phyloP scores from a whole-genome alignment of 2,797 vertebrate species.

The Pachyuromys duprasi region DNA sequence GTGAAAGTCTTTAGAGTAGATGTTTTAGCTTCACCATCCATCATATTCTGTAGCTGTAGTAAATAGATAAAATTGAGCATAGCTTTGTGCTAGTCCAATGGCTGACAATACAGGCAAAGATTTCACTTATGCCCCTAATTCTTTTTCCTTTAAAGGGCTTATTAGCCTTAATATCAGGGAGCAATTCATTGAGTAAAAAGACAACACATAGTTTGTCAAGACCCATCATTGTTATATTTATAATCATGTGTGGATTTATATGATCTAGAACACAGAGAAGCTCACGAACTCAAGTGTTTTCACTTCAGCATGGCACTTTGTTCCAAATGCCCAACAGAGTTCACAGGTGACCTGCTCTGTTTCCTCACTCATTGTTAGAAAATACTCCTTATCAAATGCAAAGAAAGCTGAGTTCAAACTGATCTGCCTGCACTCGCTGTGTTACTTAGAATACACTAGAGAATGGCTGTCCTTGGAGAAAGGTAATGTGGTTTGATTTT shows the following conservation, averaged over 20 bases:
- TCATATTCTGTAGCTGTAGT: background rate
- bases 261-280: background rate
- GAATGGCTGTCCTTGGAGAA: background rate
- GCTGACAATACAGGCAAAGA: background rate
- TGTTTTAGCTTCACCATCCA: background rate
- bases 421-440: background rate
- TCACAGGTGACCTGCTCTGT: fast-evolving
- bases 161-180: background rate
- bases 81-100: background rate
- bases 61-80: background rate
- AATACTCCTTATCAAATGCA: background rate
- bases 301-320: background rate
- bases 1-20: background rate
- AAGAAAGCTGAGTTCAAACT: background rate
- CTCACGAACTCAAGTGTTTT: fast-evolving
- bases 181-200: background rate
- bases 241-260: fast-evolving
- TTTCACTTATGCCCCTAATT: background rate
- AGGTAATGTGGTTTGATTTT: conserved; percentile 22
- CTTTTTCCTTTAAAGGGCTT: background rate
- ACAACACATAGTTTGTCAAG: background rate
- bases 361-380: background rate
- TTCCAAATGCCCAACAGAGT: background rate
- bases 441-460: background rate
- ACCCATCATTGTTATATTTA: background rate